Evolutionary conservation across 1,140 invertebrate species (phyloP), one percentile per base, ranked within the genome.

Genomic region (Episyrphus balteatus): DNA sequence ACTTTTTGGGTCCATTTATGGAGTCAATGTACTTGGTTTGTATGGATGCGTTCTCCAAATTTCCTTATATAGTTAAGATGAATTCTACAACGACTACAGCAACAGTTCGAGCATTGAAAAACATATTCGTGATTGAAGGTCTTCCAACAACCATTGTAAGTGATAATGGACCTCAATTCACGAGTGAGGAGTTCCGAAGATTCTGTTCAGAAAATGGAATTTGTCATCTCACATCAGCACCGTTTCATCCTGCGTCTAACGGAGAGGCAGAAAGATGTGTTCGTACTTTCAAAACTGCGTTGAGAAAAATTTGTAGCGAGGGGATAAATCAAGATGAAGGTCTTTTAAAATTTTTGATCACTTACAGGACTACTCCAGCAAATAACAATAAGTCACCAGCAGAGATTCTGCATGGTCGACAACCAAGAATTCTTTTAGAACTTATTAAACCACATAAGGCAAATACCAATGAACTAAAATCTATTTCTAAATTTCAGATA

Each of bases 31-130:
- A 67, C 48, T 47, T 73, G 12, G 55, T 75, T 15, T 46, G 71
- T 7, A 55, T 68, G 1, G 73, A 75, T 56, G 48, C 67, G 1
- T 64, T 59, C 46, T 65, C 63, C 0, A 70, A 68, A 50, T 55
- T 51, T 53, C 37, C 45, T 0, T 50, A 55, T 39, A 33, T 55
- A 6, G 49, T 52, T 15, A 42, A 47, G 11, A 39, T 32, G 14
- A 34, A 14, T 1, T 33, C 33, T 31, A 44, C 45, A 3, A 36
- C 38, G n/a, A 11, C 51, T 2, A 10, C 37, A 19, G 46, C 13
- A n/a, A 40, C 48, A 1, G 43, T 53, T 14, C 10, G 30, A n/a
- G 46, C 45, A 17, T 34, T 54, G 1, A 34, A 37, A 31, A 44
- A 49, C 12, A 46, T 37, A 10, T 56, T 54, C 39, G 48, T 50